phyloP scores from a whole-genome alignment of 2,113 vertebrate species.

The Formicarius rufipectus region DNA sequence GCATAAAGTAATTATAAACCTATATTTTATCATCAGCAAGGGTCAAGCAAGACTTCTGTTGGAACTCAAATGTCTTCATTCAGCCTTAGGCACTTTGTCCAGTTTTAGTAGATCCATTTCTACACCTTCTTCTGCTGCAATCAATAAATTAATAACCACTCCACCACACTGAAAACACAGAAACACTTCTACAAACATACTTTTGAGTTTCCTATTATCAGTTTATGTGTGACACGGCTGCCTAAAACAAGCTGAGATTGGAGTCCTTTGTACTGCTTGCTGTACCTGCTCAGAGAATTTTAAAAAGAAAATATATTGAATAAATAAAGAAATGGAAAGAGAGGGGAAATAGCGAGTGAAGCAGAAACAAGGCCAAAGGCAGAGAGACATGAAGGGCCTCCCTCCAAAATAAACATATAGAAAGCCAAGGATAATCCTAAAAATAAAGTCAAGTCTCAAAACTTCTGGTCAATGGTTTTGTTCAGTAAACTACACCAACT shows the following conservation, averaged over 20 bases:
- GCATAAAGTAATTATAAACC: background rate
- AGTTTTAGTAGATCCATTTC: background rate
- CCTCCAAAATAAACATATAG: background rate
- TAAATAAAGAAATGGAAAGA: background rate
- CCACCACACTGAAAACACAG: background rate
- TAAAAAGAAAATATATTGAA: background rate
- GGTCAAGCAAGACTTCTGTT: background rate
- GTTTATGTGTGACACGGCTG: background rate
- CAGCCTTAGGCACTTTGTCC: background rate
- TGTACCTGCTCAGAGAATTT: background rate
- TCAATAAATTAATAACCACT: background rate
- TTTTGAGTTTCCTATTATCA: background rate
- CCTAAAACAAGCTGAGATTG: background rate
- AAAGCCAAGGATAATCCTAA: background rate
- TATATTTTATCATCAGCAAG: background rate
- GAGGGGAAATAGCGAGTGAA: background rate
- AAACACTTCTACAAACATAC: background rate
- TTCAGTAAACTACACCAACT: background rate
- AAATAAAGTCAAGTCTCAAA: background rate
- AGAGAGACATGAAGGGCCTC: accelerated
- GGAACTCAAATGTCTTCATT: background rate
- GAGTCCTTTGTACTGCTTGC: background rate
- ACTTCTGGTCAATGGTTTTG: background rate
- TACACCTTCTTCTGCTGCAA: background rate
- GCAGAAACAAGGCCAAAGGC: background rate